Evolutionary conservation across 2,113 vertebrate genomes (phyloP).

Genomic region (Prunella fulvescens): DNA sequence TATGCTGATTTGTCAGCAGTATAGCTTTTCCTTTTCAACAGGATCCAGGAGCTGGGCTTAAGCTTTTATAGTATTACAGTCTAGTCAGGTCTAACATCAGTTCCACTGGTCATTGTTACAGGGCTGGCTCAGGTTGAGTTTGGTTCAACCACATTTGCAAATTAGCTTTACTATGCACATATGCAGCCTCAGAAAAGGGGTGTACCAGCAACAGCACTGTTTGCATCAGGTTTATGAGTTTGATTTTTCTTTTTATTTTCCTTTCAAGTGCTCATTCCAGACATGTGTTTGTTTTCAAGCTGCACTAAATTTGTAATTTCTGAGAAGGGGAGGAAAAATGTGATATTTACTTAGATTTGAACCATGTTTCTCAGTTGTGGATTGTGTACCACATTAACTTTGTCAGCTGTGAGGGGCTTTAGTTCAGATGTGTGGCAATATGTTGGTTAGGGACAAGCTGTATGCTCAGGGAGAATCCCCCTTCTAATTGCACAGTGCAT

Average conservation of each 20-base stretch:
- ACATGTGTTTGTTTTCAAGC: neutral
- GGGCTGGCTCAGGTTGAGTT: neutral
- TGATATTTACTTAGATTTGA: neutral
- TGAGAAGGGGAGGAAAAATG: neutral
- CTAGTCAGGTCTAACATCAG: neutral
- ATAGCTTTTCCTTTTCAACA: neutral
- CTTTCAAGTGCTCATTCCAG: neutral
- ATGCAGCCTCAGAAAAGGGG: neutral
- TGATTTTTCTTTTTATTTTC: neutral
- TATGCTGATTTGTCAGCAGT: neutral
- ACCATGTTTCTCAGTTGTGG: neutral
- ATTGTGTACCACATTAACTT: neutral
- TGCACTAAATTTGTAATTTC: neutral
- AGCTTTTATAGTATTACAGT: neutral
- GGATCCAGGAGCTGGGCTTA: neutral
- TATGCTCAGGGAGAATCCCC: neutral
- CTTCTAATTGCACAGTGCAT: neutral
- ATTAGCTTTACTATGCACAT: neutral
- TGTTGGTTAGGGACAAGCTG: fast-evolving
- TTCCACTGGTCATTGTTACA: neutral
- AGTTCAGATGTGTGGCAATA: neutral
- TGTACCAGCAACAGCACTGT: neutral
- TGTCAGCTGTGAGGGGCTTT: neutral
- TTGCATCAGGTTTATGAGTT: neutral
- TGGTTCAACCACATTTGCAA: neutral